Evolutionary conservation across 2,888 invertebrate genomes (phyloP).

Genomic region (Drosophila robusta): DNA sequence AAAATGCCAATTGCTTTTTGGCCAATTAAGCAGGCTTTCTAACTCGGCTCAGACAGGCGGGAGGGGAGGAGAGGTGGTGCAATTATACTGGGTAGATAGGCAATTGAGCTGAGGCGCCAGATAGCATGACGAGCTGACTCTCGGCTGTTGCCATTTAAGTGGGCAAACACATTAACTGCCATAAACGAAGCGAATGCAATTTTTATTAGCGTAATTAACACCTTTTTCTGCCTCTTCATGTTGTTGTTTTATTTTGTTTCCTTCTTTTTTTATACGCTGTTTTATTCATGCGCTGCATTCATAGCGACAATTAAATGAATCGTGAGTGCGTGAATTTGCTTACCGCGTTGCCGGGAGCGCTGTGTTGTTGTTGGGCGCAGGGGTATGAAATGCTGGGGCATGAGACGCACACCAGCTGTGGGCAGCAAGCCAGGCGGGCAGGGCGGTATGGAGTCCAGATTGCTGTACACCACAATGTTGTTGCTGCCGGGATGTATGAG

Average conservation of each 20-base stretch:
- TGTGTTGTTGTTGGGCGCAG: slow-evolving; percentile 72
- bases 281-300: slow-evolving; percentile 8
- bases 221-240: slow-evolving; percentile 38
- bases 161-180: slow-evolving; percentile 62
- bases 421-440: slow-evolving; percentile 82
- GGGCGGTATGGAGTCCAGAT: slow-evolving; percentile 80
- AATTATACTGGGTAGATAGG: slow-evolving; percentile 32
- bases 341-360: slow-evolving; percentile 82
- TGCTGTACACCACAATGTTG: slow-evolving; percentile 83
- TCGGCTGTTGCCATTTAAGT: slow-evolving; percentile 53
- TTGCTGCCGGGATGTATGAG: slow-evolving; percentile 82
- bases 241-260: not conserved
- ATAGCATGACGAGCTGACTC: slow-evolving; percentile 28
- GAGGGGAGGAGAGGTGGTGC: not conserved
- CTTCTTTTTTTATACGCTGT: not conserved
- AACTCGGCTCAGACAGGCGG: slow-evolving; percentile 4
- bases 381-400: slow-evolving; percentile 82
- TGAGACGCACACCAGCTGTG: slow-evolving; percentile 63
- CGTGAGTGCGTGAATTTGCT: slow-evolving; percentile 60
- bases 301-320: slow-evolving; percentile 60
- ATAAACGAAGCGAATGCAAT: slow-evolving; percentile 68
- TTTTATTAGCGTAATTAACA: slow-evolving; percentile 78
- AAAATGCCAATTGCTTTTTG: slow-evolving; percentile 47
- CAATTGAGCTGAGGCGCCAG: slow-evolving; percentile 53
- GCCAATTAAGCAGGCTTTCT: slow-evolving; percentile 70